Conservation (phyloP, 1,140 invertebrate species). For the Linepithema humile region DNA sequence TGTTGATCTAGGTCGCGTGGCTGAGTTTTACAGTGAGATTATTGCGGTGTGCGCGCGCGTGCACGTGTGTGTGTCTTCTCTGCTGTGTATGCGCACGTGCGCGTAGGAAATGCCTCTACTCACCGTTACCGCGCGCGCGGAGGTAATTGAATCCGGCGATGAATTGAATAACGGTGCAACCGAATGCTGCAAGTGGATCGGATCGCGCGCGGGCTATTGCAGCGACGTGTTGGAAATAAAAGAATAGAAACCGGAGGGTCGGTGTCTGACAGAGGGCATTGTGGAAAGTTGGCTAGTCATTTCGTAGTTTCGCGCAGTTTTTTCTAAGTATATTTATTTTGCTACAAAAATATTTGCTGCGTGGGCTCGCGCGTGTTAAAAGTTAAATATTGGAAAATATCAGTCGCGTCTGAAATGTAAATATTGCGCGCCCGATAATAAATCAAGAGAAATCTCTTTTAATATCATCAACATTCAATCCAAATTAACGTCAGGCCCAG, state of each 20-base stretch:
- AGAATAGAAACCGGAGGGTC: conserved; percentile 28
- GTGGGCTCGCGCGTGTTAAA: not conserved
- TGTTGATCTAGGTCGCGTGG: conserved; percentile 49
- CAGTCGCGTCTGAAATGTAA: not conserved
- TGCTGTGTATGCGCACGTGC: not conserved
- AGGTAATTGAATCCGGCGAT: conserved; percentile 57
- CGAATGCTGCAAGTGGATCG: conserved; percentile 56
- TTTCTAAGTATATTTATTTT: conserved; percentile 44
- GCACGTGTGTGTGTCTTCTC: not conserved
- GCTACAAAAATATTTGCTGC: not conserved
- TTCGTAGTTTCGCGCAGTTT: conserved; percentile 25
- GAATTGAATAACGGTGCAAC: conserved; percentile 57
- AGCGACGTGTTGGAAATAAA: conserved; percentile 54
- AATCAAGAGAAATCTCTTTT: conserved; percentile 20
- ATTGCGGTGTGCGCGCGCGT: not conserved
- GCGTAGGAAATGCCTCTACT: conserved; percentile 49
- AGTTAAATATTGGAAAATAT: conserved; percentile 29
- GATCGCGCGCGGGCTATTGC: conserved; percentile 53
- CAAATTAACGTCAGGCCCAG: not conserved
- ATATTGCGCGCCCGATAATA: conserved; percentile 25
- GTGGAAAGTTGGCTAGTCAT: conserved; percentile 51
- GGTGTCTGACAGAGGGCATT: conserved; percentile 45
- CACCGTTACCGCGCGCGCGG: conserved; percentile 37
- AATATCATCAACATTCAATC: conserved; percentile 14
- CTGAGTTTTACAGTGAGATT: conserved; percentile 52